Evolutionary conservation across 1,140 invertebrate genomes (phyloP).

Genomic region (Prorops nasuta): DNA sequence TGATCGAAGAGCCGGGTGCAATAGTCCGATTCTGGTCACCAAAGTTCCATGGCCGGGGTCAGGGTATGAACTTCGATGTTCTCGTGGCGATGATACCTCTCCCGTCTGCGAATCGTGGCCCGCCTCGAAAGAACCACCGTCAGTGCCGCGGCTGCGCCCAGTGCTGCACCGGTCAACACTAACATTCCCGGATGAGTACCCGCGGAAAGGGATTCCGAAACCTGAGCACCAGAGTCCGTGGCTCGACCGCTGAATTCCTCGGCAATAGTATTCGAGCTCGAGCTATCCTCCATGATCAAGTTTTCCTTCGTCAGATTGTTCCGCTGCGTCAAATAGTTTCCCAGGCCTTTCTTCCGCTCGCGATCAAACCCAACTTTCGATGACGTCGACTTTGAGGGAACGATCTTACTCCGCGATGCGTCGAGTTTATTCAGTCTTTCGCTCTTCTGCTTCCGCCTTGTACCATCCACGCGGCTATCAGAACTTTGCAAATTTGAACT

Average conservation of each 20-base stretch:
- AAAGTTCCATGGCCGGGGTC: conserved; percentile 64
- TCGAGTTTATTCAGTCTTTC: conserved; percentile 11
- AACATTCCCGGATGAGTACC: conserved; percentile 57
- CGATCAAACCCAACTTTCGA: conserved; percentile 1
- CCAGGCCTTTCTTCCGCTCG: neutral
- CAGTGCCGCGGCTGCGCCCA: conserved; percentile 51
- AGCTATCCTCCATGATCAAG: neutral
- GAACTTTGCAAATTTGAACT: conserved; percentile 11
- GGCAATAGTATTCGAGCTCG: conserved; percentile 37
- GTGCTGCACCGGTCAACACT: conserved; percentile 47
- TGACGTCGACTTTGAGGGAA: neutral
- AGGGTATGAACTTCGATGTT: conserved; percentile 70
- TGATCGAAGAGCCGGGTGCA: conserved; percentile 20
- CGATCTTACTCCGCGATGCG: conserved; percentile 2
- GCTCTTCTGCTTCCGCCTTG: conserved; percentile 1
- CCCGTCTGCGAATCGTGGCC: conserved; percentile 29
- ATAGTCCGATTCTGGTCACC: conserved; percentile 61
- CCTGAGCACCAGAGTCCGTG: conserved; percentile 37
- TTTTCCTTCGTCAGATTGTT: conserved; percentile 17
- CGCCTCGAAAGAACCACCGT: conserved; percentile 50
- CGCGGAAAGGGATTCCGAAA: conserved; percentile 32
- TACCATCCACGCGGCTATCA: conserved; percentile 14
- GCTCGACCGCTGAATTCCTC: conserved; percentile 48
- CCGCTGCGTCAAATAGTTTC: conserved; percentile 4
- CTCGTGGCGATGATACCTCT: conserved; percentile 55